Evolutionary conservation across 2,888 invertebrate species (phyloP), one percentile per base, ranked within the genome.

Genomic region (Leptinotarsa tumamoca): DNA sequence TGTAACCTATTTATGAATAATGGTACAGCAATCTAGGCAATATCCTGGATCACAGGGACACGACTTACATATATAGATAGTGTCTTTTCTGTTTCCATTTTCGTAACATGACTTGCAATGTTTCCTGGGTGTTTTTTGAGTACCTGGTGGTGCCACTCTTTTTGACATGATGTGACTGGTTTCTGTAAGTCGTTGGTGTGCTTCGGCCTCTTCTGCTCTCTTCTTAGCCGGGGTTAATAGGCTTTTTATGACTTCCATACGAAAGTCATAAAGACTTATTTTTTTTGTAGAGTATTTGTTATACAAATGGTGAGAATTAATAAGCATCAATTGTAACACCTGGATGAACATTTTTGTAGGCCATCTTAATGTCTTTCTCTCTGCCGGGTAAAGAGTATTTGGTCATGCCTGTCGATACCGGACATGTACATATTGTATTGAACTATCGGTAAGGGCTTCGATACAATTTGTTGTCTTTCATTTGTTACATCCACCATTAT

Each of bases 351-450:
- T 33, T n/a, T 67, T 49, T 67, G 14, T 67, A 43, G 27, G 43
- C 66, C 66, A 67, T 49, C 33, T 17, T 10, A 67, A 18, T n/a
- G 66, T 43, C 18, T 67, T 49, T 4, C 43, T 15, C 15, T 27
- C 33, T n/a, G 43, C 27, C 17, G 66, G 43, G 43, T 33, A 67
- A 21, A 67, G 17, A 67, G 33, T 49, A 67, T 67, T 21, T 67
- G 66, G 43, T 67, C 66, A 10, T 43, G 15, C 15, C 43, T 33
- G 43, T 67, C 66, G 10, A 67, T n/a, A 15, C 66, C 66, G 27
- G 43, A 33, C 66, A 67, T 33, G 10, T 17, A 67, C 18, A 33
- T 67, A 33, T 69, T 69, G n/a, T 69, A 69, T 54, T 54, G 23
- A 18, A 21, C 15, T 23, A 63, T 71, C n/a, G 63, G 51, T 49